Base-by-base conservation (phyloP, 2,888 invertebrate genomes). In the Vanessa cardui region DNA sequence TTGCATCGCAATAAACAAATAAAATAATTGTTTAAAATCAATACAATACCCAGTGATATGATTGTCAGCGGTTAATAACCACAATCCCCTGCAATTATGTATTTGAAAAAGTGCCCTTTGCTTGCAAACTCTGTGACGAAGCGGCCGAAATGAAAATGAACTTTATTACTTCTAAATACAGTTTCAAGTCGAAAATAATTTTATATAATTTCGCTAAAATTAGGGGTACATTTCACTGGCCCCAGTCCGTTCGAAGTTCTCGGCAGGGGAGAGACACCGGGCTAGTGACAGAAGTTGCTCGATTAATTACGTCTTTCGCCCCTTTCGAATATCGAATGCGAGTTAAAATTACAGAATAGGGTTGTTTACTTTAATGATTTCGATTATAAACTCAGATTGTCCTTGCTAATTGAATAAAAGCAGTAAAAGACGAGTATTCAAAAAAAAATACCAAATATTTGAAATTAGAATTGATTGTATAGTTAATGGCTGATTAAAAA, bases 291-390 rank as follows among this genome's bases (percentile, higher is more conserved):
- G 85, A 89, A 88, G 86, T 87, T 85, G 83, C 77, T 77, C 86
- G 83, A 88, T 89, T 89, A 90, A 90, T 90, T 89, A 87, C 83
- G 82, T 83, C 85, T 84, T 84, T 85, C 85, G 81, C 84, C 87
- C 87, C 84, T 86, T 86, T 80, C 75, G 78, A 50, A 79, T 81
- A 83, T 82, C 80, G 80, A 83, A 82, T 79, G 77, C 78, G 78
- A 54, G 76, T 77, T 76, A 76, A 79, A 82, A 82, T 85, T 83
- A 80, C 79, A 74, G 77, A 80, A 78, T 72, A 78, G 78, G 75
- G 76, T 74, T 78, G 78, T 83, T 84, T 82, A 81, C 80, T 80
- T 82, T 79, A 83, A 83, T 80, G 77, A 83, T 82, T 83, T 79
- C 76, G 78, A 83, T 82, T 76, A 78, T 77, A 75, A 70, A 72